Evolutionary conservation across 2,797 vertebrate species (phyloP), one percentile per base, ranked within the genome.

Genomic region (Arrhamphus sclerolepis): DNA sequence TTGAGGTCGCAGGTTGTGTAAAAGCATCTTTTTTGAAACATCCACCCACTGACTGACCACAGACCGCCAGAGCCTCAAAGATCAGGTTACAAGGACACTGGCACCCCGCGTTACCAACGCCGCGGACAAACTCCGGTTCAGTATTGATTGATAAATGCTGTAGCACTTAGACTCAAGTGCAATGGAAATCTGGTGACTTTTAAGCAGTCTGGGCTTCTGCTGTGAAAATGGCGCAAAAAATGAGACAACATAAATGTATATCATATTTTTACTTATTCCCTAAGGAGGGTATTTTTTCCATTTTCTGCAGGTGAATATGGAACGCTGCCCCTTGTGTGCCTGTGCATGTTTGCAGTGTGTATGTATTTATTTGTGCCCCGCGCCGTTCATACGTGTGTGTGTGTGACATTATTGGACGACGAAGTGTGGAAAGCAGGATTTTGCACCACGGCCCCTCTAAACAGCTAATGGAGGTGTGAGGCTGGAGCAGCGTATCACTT

Each of bases 141-240:
- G 64, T 84, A 87, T 86, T 64, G 80, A 89, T 78, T 76, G 76
- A 83, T 70, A 38, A 66, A 29, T 52, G 20, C 69, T 61, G 53
- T 77, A 78, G 81, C 87, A 84, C 85, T 88, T 70, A 34, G 68
- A 52, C 74, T 75, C 54, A 84, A 77, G 55, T 81, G 75, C 72
- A 80, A 88, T 84, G 84, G 72, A 77, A 84, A 84, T 72, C 66
- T 78, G 78, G 80, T 68, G 69, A 72, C 75, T 67, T 77, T 81
- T 72, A 60, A 72, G 52, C 66, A 62, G 41, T 6, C 24, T 47
- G 24, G n/a, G 44, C 57, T 54, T 80, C 46, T 49, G 21, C 62
- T 65, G 54, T 46, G 56, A 58, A 57, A 16, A 10, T 52, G 29
- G 55, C 29, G 51, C 46, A 58, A 80, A n/a, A 72, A 67, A 62